Conservation (phyloP, 2,888 invertebrate species). For the Pinctada fucata region DNA sequence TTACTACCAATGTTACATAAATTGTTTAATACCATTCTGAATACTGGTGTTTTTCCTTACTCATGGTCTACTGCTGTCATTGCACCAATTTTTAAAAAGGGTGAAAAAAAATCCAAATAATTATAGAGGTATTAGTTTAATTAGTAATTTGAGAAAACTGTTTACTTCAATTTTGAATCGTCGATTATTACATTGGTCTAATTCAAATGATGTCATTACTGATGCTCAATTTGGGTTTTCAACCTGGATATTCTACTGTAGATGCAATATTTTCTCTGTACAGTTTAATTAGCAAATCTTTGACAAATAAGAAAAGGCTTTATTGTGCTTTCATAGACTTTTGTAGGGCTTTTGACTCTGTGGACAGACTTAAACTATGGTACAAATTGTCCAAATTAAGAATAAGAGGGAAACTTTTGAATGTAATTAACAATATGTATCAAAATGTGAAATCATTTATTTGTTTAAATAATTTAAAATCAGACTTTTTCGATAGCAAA, state of each 20-base stretch:
- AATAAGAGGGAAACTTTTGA: slow-evolving; percentile 21
- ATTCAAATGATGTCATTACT: slow-evolving; percentile 29
- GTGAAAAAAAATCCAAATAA: slow-evolving; percentile 37
- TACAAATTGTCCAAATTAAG: slow-evolving; percentile 30
- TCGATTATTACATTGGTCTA: slow-evolving; percentile 28
- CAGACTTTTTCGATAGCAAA: slow-evolving; percentile 31
- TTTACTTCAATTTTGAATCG: slow-evolving; percentile 40
- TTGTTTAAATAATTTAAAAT: slow-evolving; percentile 8
- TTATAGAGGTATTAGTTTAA: slow-evolving; percentile 40
- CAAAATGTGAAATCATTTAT: slow-evolving; percentile 39
- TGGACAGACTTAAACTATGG: background rate
- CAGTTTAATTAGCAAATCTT: no score
- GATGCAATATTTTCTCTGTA: slow-evolving; percentile 31
- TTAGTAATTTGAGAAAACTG: slow-evolving; percentile 38
- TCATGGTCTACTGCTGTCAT: slow-evolving; percentile 32
- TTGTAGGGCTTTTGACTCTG: no score
- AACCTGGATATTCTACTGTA: slow-evolving; percentile 22
- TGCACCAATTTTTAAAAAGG: slow-evolving; percentile 38
- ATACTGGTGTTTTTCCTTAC: slow-evolving; percentile 26
- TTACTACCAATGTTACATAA: slow-evolving; percentile 20
- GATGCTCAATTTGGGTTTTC: slow-evolving; percentile 38
- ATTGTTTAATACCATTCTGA: slow-evolving; percentile 39
- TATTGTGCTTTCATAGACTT: no score
- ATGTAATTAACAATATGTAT: background rate
- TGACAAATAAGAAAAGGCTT: no score